Evolutionary conservation across 2,113 vertebrate genomes (phyloP).

Genomic region (Calcarius ornatus): DNA sequence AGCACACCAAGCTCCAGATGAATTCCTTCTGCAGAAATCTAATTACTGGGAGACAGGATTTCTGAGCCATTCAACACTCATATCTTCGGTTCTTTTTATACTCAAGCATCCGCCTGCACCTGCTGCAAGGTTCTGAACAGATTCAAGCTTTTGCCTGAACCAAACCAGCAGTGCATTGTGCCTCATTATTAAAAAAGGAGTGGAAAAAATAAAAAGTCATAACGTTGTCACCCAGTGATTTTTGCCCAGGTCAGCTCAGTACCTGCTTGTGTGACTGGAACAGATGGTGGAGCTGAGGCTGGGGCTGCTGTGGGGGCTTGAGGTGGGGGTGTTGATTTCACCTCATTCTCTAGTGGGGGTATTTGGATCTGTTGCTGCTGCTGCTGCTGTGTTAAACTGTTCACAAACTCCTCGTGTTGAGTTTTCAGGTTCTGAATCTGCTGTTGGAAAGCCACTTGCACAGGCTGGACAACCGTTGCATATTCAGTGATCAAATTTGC

Average conservation of each 20-base stretch:
- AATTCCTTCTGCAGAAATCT: neutral
- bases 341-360: slow-evolving; percentile 68
- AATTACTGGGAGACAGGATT: neutral
- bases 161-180: neutral
- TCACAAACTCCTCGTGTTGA: slow-evolving; percentile 92
- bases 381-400: slow-evolving; percentile 82
- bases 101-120: neutral
- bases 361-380: slow-evolving; percentile 63
- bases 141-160: neutral
- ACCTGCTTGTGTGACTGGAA: slow-evolving; percentile 73
- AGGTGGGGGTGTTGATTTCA: slow-evolving; percentile 67
- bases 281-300: slow-evolving; percentile 43
- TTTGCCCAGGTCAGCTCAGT: neutral
- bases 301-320: slow-evolving; percentile 62
- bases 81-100: neutral
- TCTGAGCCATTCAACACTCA: neutral
- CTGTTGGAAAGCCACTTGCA: slow-evolving; percentile 95
- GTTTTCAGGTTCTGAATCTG: slow-evolving; percentile 92
- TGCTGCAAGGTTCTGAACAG: neutral
- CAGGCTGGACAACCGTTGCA: slow-evolving; percentile 86
- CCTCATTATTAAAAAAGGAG: neutral
- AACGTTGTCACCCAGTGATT: neutral
- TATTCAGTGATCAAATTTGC: slow-evolving; percentile 91
- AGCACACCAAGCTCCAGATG: neutral
- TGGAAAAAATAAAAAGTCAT: accelerated